These are phyloP conservation scores for Aldabrachelys gigantea DNA, from an alignment of 2,113 vertebrate genomes.

Conservation along the genomic window DNA sequence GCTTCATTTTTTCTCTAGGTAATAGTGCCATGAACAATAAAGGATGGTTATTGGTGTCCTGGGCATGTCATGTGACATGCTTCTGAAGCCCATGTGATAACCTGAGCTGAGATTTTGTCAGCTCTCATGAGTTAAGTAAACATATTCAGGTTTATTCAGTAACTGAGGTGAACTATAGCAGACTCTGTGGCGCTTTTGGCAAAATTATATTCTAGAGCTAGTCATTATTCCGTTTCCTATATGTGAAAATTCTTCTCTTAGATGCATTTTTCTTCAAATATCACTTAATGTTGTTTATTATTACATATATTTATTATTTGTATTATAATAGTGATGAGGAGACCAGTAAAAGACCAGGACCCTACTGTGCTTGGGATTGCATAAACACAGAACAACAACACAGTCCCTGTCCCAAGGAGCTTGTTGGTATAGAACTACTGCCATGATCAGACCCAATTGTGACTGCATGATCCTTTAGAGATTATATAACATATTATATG, in stretches of 20 bases:
- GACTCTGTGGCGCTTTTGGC: not conserved
- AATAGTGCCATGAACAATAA: not conserved
- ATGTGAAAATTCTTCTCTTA: not conserved
- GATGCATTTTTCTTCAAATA: not conserved
- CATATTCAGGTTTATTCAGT: not conserved
- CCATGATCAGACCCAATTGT: too few species aligned
- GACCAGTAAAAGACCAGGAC: not conserved
- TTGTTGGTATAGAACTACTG: too few species aligned
- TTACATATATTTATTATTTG: not conserved
- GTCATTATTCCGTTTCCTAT: not conserved
- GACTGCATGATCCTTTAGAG: too few species aligned
- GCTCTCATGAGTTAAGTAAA: not conserved
- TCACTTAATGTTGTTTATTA: not conserved
- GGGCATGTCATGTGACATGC: not conserved
- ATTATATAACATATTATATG: too few species aligned
- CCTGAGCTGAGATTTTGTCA: not conserved
- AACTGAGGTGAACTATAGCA: not conserved
- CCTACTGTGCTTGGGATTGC: not conserved
- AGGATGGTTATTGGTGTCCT: not conserved
- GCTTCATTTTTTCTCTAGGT: not conserved
- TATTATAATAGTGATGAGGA: not conserved
- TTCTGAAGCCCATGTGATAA: not conserved
- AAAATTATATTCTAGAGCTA: not conserved
- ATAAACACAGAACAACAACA: too few species aligned
- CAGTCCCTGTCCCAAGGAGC: too few species aligned